Conservation (phyloP, 1,140 invertebrate species). For the Pissodes strobi region DNA sequence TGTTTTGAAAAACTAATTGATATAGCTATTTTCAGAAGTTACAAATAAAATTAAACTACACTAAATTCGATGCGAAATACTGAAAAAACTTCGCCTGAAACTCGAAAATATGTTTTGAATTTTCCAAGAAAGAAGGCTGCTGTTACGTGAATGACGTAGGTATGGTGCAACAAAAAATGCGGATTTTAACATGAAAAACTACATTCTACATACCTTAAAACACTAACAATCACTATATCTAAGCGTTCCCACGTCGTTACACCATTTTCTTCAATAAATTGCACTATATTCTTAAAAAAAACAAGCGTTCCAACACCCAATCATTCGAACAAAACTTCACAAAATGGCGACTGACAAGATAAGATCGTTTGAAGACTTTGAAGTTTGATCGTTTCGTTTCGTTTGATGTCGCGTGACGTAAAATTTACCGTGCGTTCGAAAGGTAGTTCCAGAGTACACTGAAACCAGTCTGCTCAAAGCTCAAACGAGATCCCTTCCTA, state of each 20-base stretch:
- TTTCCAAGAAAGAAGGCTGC: neutral
- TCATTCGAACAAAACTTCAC: neutral
- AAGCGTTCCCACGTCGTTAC: neutral
- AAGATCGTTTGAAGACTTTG: too few species aligned
- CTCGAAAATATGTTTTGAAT: neutral
- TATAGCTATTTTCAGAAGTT: neutral
- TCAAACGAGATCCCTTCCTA: too few species aligned
- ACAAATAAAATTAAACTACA: neutral
- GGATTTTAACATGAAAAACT: neutral
- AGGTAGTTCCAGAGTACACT: too few species aligned
- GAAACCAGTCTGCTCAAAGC: too few species aligned
- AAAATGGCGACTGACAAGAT: conserved; percentile 2
- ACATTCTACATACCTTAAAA: conserved; percentile 3
- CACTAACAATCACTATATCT: neutral
- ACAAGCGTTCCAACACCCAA: neutral
- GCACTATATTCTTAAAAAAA: neutral
- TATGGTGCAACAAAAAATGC: conserved; percentile 1
- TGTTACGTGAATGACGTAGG: conserved; percentile 2
- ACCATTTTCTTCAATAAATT: neutral
- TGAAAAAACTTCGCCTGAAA: neutral
- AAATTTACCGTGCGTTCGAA: neutral
- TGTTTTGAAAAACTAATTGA: conserved; percentile 1
- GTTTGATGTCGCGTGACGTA: neutral
- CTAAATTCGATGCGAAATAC: neutral
- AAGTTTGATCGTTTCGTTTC: neutral